Conservation (phyloP, 2,113 vertebrate species). For the Emydura subglobosa region DNA sequence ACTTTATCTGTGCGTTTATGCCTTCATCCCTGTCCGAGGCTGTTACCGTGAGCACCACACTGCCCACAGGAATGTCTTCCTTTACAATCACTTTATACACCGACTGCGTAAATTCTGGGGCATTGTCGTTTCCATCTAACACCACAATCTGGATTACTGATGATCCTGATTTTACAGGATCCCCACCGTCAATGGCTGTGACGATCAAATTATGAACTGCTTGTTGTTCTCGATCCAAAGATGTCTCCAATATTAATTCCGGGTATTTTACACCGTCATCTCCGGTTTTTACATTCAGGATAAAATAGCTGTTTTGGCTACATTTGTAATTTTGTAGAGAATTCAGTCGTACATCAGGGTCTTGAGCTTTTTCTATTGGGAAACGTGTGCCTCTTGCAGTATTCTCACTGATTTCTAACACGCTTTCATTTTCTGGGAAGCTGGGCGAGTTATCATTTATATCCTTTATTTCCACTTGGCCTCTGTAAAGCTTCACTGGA, state of each 20-base stretch:
- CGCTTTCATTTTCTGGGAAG: constrained; percentile 51
- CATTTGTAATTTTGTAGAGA: constrained; percentile 71
- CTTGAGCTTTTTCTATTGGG: constrained; percentile 64
- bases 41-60: constrained; percentile 46
- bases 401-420: constrained; percentile 70
- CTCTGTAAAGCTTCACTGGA: constrained; percentile 70
- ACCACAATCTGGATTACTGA: constrained; percentile 36
- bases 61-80: constrained; percentile 58
- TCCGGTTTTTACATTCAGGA: constrained; percentile 60
- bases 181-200: constrained; percentile 66
- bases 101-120: constrained; percentile 66
- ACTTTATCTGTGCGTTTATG: constrained; percentile 58
- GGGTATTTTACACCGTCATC: constrained; percentile 60
- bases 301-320: constrained; percentile 70
- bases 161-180: constrained; percentile 46
- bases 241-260: constrained; percentile 68
- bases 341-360: constrained; percentile 70
- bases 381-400: constrained; percentile 49
- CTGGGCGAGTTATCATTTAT: constrained; percentile 73
- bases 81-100: constrained; percentile 59
- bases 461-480: constrained; percentile 65
- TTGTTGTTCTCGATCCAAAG: constrained; percentile 73
- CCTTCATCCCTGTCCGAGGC: constrained; percentile 76
- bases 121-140: constrained; percentile 76
- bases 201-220: constrained; percentile 57